phyloP scores from a whole-genome alignment of 2,113 vertebrate species.

The Neogobius melanostomus region DNA sequence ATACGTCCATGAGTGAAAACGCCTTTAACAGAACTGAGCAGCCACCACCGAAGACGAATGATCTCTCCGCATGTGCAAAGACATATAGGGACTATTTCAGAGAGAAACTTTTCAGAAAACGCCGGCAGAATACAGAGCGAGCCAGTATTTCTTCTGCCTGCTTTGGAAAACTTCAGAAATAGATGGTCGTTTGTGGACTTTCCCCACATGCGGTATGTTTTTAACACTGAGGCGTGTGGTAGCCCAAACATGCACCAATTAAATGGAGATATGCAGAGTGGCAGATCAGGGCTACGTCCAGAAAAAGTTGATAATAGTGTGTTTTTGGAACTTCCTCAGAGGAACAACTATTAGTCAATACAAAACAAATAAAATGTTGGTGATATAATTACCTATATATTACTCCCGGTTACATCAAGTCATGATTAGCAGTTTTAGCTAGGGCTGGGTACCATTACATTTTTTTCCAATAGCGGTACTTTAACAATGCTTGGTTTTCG shows the following conservation, averaged over 20 bases:
- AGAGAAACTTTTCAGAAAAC: slow-evolving; percentile 33
- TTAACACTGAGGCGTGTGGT: slow-evolving; percentile 15
- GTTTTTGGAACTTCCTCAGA: no score
- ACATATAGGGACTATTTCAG: slow-evolving; percentile 28
- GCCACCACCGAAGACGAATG: slow-evolving; percentile 16
- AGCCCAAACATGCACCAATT: not conserved
- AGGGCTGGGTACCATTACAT: no score
- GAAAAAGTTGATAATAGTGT: no score
- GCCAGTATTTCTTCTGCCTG: slow-evolving; percentile 27
- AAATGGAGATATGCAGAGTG: not conserved
- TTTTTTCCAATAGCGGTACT: no score
- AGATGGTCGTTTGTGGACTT: slow-evolving; percentile 30
- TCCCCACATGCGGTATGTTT: slow-evolving; percentile 23
- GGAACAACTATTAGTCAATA: no score
- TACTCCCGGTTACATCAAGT: no score
- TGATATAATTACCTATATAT: no score
- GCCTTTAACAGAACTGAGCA: slow-evolving; percentile 19
- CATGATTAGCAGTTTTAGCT: no score
- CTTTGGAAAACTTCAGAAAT: slow-evolving; percentile 42
- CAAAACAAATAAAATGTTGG: no score
- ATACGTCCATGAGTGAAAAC: not conserved
- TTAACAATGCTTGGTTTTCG: no score
- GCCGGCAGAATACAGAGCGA: slow-evolving; percentile 49
- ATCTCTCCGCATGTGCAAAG: slow-evolving; percentile 15
- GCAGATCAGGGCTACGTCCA: not conserved